phyloP scores from a whole-genome alignment of 2,888 invertebrate genomes.

The Lasioglossum zephyrum region DNA sequence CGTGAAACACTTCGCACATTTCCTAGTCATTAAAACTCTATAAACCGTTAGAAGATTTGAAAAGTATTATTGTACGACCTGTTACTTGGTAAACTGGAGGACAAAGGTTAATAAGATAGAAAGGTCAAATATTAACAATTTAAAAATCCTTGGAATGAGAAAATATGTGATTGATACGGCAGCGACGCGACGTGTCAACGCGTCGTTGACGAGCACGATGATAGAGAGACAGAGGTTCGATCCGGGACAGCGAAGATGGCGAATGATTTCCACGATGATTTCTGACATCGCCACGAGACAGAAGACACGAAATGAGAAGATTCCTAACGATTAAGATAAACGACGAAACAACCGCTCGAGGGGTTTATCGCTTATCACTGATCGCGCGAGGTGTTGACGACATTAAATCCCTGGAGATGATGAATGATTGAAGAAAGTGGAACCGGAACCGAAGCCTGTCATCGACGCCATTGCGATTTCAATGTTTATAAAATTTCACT shows the following conservation, averaged over 20 bases:
- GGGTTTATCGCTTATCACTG: background rate
- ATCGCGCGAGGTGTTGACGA: background rate
- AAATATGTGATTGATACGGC: background rate
- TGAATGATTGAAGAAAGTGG: background rate
- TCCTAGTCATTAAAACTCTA: too few relatives aligned
- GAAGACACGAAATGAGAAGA: conserved; percentile 5
- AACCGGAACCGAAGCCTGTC: background rate
- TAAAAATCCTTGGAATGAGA: background rate
- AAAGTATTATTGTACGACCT: too few relatives aligned
- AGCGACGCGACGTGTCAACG: background rate
- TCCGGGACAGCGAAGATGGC: background rate
- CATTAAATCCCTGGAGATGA: background rate
- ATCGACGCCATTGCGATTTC: background rate
- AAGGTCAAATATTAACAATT: background rate
- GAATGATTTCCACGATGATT: background rate
- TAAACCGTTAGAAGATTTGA: too few relatives aligned
- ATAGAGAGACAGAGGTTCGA: background rate
- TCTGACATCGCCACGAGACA: background rate
- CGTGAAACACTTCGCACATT: too few relatives aligned
- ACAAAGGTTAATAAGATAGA: background rate
- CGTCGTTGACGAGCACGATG: background rate
- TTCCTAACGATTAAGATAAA: conserved; percentile 7
- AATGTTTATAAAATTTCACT: background rate
- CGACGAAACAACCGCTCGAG: background rate
- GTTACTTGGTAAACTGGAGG: background rate